Percentiles rank a stretch among this genome's conserved stretches.
These are phyloP conservation scores for Papilio xuthus DNA, from an alignment of 1,140 invertebrate genomes.

Conservation along the genomic window DNA sequence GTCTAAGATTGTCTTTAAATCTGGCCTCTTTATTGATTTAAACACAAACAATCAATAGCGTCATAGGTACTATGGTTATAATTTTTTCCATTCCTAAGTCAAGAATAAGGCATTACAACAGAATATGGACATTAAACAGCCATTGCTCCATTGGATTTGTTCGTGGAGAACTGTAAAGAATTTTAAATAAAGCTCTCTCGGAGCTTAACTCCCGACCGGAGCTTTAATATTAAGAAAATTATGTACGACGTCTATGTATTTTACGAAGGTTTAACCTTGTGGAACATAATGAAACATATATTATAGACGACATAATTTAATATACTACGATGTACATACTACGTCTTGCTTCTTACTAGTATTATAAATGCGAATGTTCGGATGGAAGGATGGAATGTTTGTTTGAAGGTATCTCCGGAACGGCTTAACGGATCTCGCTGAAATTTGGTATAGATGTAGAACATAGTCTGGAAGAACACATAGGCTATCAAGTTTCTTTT, in stretches of 20 bases:
- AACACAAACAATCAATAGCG: too few relatives aligned
- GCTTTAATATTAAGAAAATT: conserved; percentile 20
- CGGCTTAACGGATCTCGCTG: too few relatives aligned
- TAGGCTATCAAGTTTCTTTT: too few relatives aligned
- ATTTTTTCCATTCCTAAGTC: background rate
- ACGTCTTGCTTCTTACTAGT: too few relatives aligned
- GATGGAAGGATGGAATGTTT: too few relatives aligned
- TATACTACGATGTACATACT: background rate
- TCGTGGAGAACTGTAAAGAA: conserved; percentile 22
- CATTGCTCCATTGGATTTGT: conserved; percentile 11
- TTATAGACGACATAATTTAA: background rate
- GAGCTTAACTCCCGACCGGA: conserved; percentile 16
- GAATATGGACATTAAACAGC: conserved; percentile 1
- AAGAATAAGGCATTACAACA: conserved; percentile 14
- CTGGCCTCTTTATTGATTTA: too few relatives aligned
- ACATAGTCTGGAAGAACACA: too few relatives aligned
- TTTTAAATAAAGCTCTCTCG: conserved; percentile 20
- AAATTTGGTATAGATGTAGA: too few relatives aligned
- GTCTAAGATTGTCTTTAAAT: too few relatives aligned
- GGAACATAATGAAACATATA: background rate
- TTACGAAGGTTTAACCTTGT: conserved; percentile 10
- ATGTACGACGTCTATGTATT: conserved; percentile 22
- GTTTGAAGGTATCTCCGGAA: too few relatives aligned
- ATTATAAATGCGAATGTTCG: too few relatives aligned
- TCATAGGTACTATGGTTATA: background rate